Conservation (phyloP, 1,140 invertebrate species). For the Hesperophylax magnus region DNA sequence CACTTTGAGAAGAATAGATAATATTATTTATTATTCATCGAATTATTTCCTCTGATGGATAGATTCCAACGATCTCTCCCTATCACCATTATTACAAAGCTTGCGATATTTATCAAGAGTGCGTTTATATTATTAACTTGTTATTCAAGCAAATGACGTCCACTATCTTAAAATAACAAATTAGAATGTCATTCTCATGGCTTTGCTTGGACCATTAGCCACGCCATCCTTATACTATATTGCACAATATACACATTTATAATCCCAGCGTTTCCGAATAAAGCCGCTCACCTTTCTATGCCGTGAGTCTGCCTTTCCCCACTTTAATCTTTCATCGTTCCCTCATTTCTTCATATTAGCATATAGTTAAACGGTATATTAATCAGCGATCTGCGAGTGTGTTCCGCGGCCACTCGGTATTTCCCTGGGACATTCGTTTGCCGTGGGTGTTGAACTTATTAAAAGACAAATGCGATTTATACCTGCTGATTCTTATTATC, state of each 20-base stretch:
- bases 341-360: constrained; percentile 42
- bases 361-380: constrained; percentile 43
- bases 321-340: background rate
- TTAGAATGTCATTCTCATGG: background rate
- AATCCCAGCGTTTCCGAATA: constrained; percentile 18
- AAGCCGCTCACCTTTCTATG: background rate
- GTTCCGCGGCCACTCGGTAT: background rate
- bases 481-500: constrained; percentile 11
- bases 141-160: constrained; percentile 1
- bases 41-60: too few relatives aligned
- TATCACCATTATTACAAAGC: too few relatives aligned
- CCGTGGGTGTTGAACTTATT: constrained; percentile 6
- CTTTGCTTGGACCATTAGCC: background rate
- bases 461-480: constrained; percentile 17
- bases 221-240: background rate
- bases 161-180: constrained; percentile 6
- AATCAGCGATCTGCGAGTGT: constrained; percentile 26
- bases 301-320: constrained; percentile 6
- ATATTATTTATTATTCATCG: too few relatives aligned
- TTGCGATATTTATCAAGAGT: background rate
- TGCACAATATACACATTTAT: background rate
- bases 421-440: constrained; percentile 29
- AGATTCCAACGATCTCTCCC: too few relatives aligned
- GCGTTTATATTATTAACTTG: background rate
- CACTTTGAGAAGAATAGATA: too few relatives aligned